Percentiles rank a stretch among this genome's conserved stretches.
Evolutionary conservation across 2,113 vertebrate species (phyloP).

Genomic region (Pheucticus melanocephalus): DNA sequence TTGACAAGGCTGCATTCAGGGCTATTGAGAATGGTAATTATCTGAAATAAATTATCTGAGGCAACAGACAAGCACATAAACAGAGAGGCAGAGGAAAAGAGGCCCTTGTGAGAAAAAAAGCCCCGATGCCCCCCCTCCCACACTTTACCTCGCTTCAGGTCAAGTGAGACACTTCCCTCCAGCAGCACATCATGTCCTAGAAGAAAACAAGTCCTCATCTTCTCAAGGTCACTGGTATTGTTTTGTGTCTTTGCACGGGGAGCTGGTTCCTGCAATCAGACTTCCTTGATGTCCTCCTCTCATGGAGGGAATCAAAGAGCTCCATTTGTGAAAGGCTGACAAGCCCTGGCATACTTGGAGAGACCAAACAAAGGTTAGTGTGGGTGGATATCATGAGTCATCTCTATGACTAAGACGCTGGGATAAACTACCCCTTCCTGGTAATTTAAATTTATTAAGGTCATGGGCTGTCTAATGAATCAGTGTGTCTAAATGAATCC

Average conservation of each 20-base stretch:
- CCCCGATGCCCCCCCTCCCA: neutral
- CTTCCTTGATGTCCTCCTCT: conserved; percentile 43
- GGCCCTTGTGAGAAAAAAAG: neutral
- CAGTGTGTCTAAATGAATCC: conserved; percentile 5
- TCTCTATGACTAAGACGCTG: conserved; percentile 58
- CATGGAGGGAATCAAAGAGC: conserved; percentile 38
- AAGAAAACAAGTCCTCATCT: conserved; percentile 43
- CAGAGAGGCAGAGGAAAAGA: neutral
- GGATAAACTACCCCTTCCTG: conserved; percentile 46
- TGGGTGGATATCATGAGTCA: conserved; percentile 61
- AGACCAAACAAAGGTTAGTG: conserved; percentile 65
- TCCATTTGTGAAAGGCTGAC: conserved; percentile 49
- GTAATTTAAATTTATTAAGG: conserved; percentile 46
- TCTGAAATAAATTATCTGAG: neutral
- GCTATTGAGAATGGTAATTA: neutral
- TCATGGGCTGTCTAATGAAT: conserved; percentile 17
- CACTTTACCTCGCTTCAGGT: neutral
- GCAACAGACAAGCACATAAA: neutral
- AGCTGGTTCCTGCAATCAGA: conserved; percentile 37
- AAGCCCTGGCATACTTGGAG: conserved; percentile 45
- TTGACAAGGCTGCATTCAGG: neutral
- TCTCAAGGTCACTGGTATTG: conserved; percentile 32
- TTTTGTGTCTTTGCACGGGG: neutral
- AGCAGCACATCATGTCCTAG: neutral
- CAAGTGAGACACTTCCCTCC: conserved; percentile 10